These are phyloP conservation scores for Sander vitreus DNA, from an alignment of 2,113 vertebrate genomes.

Conservation along the genomic window DNA sequence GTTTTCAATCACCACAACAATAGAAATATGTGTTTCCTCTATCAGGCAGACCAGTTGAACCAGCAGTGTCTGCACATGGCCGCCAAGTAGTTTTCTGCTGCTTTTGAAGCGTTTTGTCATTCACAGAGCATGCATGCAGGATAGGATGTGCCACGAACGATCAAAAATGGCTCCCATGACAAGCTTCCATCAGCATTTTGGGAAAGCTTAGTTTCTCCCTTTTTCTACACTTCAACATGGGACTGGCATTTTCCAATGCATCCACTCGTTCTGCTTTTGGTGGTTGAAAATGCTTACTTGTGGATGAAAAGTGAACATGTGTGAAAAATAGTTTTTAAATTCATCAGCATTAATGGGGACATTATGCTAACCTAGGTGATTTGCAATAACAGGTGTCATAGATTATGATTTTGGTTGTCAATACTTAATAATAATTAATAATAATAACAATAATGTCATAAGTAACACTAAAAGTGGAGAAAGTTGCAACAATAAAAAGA, in stretches of 20 bases:
- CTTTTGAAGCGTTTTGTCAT: constrained; percentile 44
- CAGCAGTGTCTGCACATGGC: not conserved
- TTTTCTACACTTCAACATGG: not conserved
- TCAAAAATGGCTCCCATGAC: constrained; percentile 17
- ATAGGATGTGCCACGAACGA: constrained; percentile 11
- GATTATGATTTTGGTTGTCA: constrained; percentile 22
- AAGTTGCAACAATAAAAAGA: constrained; percentile 27
- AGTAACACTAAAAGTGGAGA: constrained; percentile 35
- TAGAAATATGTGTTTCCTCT: not conserved
- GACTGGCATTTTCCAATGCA: not conserved
- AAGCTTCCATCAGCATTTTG: not conserved
- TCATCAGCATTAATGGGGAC: constrained; percentile 29
- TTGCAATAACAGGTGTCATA: not conserved
- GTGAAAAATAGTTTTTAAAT: constrained; percentile 1
- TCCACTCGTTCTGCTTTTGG: not conserved
- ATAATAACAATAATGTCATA: constrained; percentile 4
- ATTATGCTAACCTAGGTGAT: not conserved
- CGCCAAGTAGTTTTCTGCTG: constrained; percentile 1
- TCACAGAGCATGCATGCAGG: constrained; percentile 56
- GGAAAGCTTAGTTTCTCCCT: constrained; percentile 8
- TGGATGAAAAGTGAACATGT: constrained; percentile 5
- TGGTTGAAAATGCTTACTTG: not conserved
- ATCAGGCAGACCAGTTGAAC: not conserved
- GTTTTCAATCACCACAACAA: constrained; percentile 14
- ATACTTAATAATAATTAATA: too few species aligned